Evolutionary conservation across 2,797 vertebrate genomes (phyloP), one percentile per base, ranked within the genome.

Genomic region (Urocyon cinereoargenteus): DNA sequence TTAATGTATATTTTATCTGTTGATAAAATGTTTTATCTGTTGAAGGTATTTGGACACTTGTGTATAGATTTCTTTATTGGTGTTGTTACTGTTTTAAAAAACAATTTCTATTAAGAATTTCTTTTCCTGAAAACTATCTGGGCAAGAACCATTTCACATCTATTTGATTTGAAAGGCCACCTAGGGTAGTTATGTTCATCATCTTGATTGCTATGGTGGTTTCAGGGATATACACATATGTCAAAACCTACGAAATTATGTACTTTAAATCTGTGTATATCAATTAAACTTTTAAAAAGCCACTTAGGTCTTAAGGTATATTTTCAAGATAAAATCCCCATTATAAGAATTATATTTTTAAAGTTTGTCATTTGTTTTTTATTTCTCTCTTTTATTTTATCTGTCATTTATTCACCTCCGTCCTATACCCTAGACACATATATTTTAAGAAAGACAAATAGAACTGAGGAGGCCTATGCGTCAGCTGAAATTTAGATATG

Each of bases 391-490:
- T 94, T 88, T 75, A 55, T 78, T 92, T 94, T 62, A 53, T 61
- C 51, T 79, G 28, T 10, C 36, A 53, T 79, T 89, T 81, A 70
- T 83, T 84, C 70, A 81, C 26, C 26, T 95, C 15, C 83, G 49
- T 86, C 9, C 72, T 11, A 19, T 61, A 94, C 40, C 28, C 72
- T 16, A 86, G 68, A 62, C 57, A 91, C 72, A 83, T n/a, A 31
- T 62, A 64, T 89, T 88, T 96, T 94, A 86, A 96, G 88, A 94
- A 97, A 92, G 62, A 91, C 40, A 92, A 55, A 87, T 45, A 96
- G 90, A 78, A 53, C 49, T 7, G n/a, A 51, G 21, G 84, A 73
- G 36, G 55, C 36, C 66, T 31, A 24, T 36, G 51, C 4, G 4
- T 19, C 26, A n/a, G 59, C 49, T 96, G 68, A 93, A 91, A 91